A percentile compares a stretch with the other conserved stretches of the same genome.
Conservation (phyloP, 2,797 vertebrate genomes). For the Liparis tanakae region DNA sequence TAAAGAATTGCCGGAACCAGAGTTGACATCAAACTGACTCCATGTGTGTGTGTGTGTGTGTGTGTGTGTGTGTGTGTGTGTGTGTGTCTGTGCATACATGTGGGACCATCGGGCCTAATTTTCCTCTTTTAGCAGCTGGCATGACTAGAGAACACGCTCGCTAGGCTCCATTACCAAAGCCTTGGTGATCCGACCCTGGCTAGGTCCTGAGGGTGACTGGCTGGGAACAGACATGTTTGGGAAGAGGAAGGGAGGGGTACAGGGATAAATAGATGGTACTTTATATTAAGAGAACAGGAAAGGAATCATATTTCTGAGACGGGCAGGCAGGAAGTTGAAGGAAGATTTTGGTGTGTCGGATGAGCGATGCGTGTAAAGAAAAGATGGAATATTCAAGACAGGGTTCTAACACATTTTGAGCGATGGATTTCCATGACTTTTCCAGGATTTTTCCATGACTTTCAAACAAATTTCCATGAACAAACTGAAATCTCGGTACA, state of each 20-base stretch:
- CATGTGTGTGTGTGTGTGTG: too few relatives aligned
- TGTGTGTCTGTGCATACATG: slow-evolving; percentile 33
- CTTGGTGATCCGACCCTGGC: slow-evolving; percentile 76
- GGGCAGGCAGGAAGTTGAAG: slow-evolving; percentile 21
- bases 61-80: too few relatives aligned
- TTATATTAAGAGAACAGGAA: slow-evolving; percentile 59
- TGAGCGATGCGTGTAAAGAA: slow-evolving; percentile 11
- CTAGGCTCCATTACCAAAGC: slow-evolving; percentile 75
- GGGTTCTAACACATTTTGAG: too few relatives aligned
- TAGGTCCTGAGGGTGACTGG: slow-evolving; percentile 65
- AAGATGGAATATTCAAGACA: slow-evolving; percentile 14
- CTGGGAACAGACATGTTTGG: slow-evolving; percentile 65
- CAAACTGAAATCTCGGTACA: too few relatives aligned
- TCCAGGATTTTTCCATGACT: too few relatives aligned
- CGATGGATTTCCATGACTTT: too few relatives aligned
- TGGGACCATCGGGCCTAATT: slow-evolving; percentile 54
- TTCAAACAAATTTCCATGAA: too few relatives aligned
- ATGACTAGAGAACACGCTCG: slow-evolving; percentile 73
- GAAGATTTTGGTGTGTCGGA: slow-evolving; percentile 21
- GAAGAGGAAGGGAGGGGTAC: slow-evolving; percentile 58
- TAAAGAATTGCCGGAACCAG: slow-evolving; percentile 16
- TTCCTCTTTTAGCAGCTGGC: slow-evolving; percentile 74
- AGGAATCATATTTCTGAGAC: slow-evolving; percentile 42
- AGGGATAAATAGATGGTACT: slow-evolving; percentile 49
- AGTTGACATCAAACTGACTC: slow-evolving; percentile 49